Evolutionary conservation across 2,113 vertebrate species (phyloP).

Genomic region (Cryptomyrus ogoouensis): DNA sequence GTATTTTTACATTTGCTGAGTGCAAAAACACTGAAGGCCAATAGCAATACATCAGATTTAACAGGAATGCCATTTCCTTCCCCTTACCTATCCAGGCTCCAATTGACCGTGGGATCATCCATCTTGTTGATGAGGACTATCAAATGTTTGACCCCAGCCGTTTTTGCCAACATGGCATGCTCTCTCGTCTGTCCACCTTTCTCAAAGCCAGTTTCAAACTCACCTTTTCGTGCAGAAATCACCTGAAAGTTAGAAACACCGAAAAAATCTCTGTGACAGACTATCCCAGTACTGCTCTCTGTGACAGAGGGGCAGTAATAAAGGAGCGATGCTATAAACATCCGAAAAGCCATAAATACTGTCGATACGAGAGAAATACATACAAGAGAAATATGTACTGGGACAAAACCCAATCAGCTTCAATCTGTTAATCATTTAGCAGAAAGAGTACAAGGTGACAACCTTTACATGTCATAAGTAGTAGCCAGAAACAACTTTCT

Average conservation of each 20-base stretch:
- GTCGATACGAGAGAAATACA: no score
- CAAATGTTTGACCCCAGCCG: conserved; percentile 95
- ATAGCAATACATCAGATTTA: neutral
- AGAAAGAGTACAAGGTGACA: neutral
- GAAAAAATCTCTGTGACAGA: neutral
- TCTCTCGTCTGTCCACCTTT: conserved; percentile 97
- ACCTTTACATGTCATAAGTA: neutral
- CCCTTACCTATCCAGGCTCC: conserved; percentile 88
- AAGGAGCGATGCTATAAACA: neutral
- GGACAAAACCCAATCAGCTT: neutral
- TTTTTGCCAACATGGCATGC: conserved; percentile 98
- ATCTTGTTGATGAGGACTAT: conserved; percentile 99
- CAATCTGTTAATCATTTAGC: neutral
- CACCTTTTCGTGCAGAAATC: conserved; percentile 96
- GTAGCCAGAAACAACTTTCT: neutral
- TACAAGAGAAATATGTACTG: neutral
- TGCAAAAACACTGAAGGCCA: neutral
- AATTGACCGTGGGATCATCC: conserved; percentile 97
- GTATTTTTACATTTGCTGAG: neutral
- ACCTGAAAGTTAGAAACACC: conserved; percentile 61
- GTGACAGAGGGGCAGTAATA: neutral
- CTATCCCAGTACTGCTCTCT: neutral
- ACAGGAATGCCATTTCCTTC: neutral
- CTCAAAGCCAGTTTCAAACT: conserved; percentile 99
- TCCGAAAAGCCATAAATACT: neutral